Evolutionary conservation across 2,113 vertebrate species (phyloP).

Genomic region (Desmodus rotundus): DNA sequence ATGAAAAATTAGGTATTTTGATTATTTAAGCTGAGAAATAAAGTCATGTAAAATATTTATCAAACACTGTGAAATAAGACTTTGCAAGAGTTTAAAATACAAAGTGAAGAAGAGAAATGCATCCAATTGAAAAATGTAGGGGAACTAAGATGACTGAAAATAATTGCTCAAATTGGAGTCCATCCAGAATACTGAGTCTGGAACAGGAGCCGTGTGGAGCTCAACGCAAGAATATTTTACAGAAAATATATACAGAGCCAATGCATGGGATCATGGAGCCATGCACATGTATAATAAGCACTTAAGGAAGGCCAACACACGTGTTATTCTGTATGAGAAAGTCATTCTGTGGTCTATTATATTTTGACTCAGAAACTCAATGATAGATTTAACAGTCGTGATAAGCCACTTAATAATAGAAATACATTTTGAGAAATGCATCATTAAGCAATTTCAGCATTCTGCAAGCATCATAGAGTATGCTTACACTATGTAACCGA

Average conservation of each 20-base stretch:
- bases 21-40: conserved; percentile 27
- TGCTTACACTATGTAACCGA: too few relatives aligned
- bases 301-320: neutral
- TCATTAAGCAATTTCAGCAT: neutral
- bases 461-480: neutral
- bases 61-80: neutral
- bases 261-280: neutral
- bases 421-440: neutral
- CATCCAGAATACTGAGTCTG: neutral
- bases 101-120: neutral
- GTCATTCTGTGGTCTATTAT: neutral
- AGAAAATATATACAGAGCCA: neutral
- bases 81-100: neutral
- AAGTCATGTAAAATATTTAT: neutral
- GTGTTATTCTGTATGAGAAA: neutral
- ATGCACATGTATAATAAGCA: too few relatives aligned
- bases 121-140: neutral
- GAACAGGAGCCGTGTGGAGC: neutral
- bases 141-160: neutral
- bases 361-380: neutral
- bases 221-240: neutral
- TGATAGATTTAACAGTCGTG: neutral
- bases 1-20: neutral
- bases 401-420: neutral
- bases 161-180: neutral